Evolutionary conservation across 2,888 invertebrate species (phyloP).

Genomic region (Ochropleura leucogaster): DNA sequence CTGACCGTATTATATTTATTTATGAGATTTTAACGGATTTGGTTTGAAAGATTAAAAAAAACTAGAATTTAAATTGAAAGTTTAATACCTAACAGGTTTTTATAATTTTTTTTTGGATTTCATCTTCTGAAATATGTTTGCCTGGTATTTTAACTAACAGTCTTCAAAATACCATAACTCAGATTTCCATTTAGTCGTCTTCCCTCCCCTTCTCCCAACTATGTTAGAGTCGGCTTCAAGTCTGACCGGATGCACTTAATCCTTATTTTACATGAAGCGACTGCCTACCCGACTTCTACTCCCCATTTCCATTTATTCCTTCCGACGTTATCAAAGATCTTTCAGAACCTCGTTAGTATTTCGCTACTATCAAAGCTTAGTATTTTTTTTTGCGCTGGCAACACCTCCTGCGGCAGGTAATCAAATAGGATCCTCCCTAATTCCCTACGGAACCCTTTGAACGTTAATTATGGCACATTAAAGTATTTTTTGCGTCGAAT

Average conservation of each 20-base stretch:
- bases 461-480: conserved; percentile 53
- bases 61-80: background rate
- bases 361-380: conserved; percentile 43
- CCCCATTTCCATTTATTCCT: background rate
- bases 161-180: background rate
- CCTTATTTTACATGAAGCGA: too few species aligned
- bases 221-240: too few species aligned
- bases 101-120: background rate
- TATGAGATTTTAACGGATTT: conserved; percentile 21
- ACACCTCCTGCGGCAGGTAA: conserved; percentile 58
- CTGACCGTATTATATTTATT: conserved; percentile 1
- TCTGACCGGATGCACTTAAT: too few species aligned
- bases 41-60: background rate
- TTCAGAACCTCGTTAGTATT: conserved; percentile 61
- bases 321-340: background rate
- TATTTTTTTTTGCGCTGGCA: conserved; percentile 47
- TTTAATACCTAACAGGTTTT: background rate
- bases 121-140: background rate
- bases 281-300: too few species aligned
- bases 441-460: conserved; percentile 48
- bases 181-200: background rate
- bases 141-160: background rate
- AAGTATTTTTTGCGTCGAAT: conserved; percentile 42
- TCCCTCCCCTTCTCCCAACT: too few species aligned
- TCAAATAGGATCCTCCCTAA: conserved; percentile 59